Evolutionary conservation across 2,888 invertebrate species (phyloP).

Genomic region (Agrenia bidenticulata): DNA sequence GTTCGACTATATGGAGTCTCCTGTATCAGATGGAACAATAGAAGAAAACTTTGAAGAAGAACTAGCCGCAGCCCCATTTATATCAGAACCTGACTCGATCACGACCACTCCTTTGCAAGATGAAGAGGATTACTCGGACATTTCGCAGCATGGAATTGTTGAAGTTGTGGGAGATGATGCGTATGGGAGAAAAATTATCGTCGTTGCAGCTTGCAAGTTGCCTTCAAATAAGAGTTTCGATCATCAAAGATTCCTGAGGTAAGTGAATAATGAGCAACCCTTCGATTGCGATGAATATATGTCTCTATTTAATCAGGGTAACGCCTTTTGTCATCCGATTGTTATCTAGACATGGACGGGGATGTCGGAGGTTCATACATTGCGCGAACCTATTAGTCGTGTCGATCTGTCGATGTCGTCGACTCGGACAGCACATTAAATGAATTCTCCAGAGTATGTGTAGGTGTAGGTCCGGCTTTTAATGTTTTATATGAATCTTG

Average conservation of each 20-base stretch:
- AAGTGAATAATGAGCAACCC: conserved; percentile 29
- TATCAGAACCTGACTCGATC: conserved; percentile 47
- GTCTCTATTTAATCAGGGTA: too few relatives aligned
- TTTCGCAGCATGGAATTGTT: conserved; percentile 73
- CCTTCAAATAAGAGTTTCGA: conserved; percentile 77
- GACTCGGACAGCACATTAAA: too few relatives aligned
- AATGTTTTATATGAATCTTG: too few relatives aligned
- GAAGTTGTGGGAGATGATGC: conserved; percentile 81
- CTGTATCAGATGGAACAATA: conserved; percentile 81
- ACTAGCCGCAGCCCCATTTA: conserved; percentile 66
- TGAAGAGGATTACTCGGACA: conserved; percentile 67
- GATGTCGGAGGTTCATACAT: too few relatives aligned
- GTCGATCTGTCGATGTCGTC: too few relatives aligned
- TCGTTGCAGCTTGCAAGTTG: conserved; percentile 89
- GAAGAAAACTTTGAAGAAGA: conserved; percentile 91
- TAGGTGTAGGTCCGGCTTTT: too few relatives aligned
- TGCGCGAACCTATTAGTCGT: too few relatives aligned
- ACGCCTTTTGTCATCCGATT: too few relatives aligned
- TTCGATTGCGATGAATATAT: too few relatives aligned
- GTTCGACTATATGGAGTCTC: conserved; percentile 64
- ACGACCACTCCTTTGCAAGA: conserved; percentile 50
- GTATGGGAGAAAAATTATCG: conserved; percentile 90
- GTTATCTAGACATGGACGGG: too few relatives aligned
- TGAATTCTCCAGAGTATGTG: too few relatives aligned
- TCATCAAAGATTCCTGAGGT: conserved; percentile 73